These are phyloP conservation scores for Drosophila navojoa DNA, from an alignment of 1,140 invertebrate genomes.

Conservation along the genomic window DNA sequence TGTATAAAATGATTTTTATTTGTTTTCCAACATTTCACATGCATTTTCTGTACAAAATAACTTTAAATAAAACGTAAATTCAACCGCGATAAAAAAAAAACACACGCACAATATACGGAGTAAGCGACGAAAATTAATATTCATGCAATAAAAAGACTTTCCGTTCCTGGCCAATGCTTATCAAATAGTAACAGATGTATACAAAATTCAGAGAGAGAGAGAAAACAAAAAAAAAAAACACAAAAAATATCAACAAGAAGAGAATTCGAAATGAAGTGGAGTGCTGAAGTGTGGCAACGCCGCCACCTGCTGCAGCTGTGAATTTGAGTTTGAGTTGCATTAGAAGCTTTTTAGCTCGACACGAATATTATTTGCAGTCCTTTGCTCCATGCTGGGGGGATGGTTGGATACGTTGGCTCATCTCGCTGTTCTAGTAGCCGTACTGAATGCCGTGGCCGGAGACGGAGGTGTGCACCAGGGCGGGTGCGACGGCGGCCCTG, in stretches of 20 bases:
- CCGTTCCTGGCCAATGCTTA: slow-evolving; percentile 1
- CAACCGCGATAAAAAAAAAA: slow-evolving; percentile 78
- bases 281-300: slow-evolving; percentile 32
- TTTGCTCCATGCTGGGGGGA: slow-evolving; percentile 22
- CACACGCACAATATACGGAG: slow-evolving; percentile 19
- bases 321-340: slow-evolving; percentile 28
- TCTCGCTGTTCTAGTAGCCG: slow-evolving; percentile 78
- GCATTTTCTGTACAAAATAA: slow-evolving; percentile 75
- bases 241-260: neutral
- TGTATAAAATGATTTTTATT: slow-evolving; percentile 52
- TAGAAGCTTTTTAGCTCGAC: slow-evolving; percentile 47
- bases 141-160: slow-evolving; percentile 5
- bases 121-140: slow-evolving; percentile 16
- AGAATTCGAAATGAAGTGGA: neutral
- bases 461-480: slow-evolving; percentile 83
- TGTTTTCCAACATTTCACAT: slow-evolving; percentile 72
- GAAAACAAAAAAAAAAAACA: neutral
- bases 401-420: neutral
- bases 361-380: slow-evolving; percentile 52
- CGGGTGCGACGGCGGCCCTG: slow-evolving; percentile 77
- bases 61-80: slow-evolving; percentile 67
- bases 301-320: slow-evolving; percentile 29
- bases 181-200: neutral
- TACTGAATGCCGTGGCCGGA: slow-evolving; percentile 84
- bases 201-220: neutral